Evolutionary conservation across 2,113 vertebrate species (phyloP).

Genomic region (Garra rufa): DNA sequence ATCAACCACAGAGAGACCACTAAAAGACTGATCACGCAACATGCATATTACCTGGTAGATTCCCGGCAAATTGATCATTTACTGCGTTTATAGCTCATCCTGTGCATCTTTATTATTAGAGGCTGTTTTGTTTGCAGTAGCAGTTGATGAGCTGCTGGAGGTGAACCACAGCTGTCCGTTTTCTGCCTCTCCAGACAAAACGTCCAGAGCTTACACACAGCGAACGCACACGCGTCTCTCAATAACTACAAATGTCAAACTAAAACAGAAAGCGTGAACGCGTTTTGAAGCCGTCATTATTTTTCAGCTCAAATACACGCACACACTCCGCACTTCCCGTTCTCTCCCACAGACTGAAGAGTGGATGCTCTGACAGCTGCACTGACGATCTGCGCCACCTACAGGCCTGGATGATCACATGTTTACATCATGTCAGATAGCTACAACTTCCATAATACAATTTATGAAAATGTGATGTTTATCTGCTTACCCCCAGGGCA

Average conservation of each 20-base stretch:
- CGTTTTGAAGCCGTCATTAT: background rate
- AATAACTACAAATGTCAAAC: background rate
- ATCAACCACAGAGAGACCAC: background rate
- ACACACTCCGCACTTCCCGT: conserved; percentile 13
- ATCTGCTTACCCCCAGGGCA: no score
- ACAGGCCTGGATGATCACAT: background rate
- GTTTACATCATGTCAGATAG: background rate
- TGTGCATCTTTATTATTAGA: background rate
- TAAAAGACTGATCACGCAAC: background rate
- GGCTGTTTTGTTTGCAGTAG: background rate
- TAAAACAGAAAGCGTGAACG: background rate
- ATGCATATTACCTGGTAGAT: conserved; percentile 26
- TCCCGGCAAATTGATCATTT: background rate
- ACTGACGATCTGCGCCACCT: background rate
- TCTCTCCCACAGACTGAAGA: background rate
- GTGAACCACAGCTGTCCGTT: background rate
- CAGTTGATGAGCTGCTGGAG: background rate
- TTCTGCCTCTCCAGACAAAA: background rate
- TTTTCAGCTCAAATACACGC: background rate
- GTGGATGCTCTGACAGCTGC: background rate
- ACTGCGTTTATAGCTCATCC: conserved; percentile 11
- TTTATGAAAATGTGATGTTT: no score
- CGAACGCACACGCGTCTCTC: background rate
- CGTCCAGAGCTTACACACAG: background rate
- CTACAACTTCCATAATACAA: no score